Percentiles rank a stretch among this genome's conserved stretches.
Conservation (phyloP, 2,113 vertebrate species). For the Gnathonemus echidnorhynchus region DNA sequence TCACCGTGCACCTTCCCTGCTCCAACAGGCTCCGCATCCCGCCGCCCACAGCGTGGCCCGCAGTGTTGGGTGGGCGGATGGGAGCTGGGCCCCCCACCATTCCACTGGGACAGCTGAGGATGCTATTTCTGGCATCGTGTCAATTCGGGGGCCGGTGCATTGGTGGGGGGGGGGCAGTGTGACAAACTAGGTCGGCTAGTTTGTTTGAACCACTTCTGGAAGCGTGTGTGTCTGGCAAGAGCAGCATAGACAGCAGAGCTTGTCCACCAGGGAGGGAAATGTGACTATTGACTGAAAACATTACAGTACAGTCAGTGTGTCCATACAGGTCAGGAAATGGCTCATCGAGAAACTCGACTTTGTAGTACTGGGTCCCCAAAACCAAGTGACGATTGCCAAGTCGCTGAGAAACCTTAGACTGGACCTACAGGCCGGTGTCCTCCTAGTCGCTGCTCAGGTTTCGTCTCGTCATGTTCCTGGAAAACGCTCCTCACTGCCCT, state of each 20-base stretch:
- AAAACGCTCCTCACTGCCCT: not conserved
- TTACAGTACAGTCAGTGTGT: not conserved
- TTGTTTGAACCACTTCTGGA: not conserved
- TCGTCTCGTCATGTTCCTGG: not conserved
- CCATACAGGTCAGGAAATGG: not conserved
- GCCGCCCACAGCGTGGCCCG: not conserved
- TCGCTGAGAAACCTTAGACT: not conserved
- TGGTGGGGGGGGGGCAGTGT: not conserved
- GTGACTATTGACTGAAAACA: not conserved
- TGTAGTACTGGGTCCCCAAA: not conserved
- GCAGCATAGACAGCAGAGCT: not conserved
- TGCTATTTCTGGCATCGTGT: conserved; percentile 46
- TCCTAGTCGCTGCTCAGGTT: not conserved
- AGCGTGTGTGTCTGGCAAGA: not conserved
- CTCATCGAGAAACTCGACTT: not conserved
- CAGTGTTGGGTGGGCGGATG: not conserved
- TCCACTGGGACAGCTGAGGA: conserved; percentile 41
- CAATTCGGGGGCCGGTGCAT: not conserved
- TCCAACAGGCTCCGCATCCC: not conserved
- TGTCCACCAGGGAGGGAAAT: not conserved
- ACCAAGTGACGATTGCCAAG: not conserved
- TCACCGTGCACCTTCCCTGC: conserved; percentile 9
- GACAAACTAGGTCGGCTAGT: not conserved
- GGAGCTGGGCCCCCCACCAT: conserved; percentile 24
- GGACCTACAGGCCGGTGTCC: not conserved